These are phyloP conservation scores for Trichopria drosophilae DNA, from an alignment of 2,888 invertebrate species.

Conservation along the genomic window DNA sequence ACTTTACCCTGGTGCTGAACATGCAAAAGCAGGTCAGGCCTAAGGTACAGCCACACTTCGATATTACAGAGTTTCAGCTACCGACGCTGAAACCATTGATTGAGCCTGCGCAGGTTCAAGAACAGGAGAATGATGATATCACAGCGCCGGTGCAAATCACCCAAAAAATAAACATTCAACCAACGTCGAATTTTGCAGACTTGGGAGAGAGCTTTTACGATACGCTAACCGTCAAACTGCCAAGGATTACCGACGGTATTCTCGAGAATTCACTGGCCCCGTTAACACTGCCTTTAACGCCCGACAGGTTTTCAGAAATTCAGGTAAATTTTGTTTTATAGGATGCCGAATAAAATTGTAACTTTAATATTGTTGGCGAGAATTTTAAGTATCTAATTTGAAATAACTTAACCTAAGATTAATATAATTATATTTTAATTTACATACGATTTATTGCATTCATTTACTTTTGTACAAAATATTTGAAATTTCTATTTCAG, in stretches of 20 bases:
- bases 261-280: too few species aligned
- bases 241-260: constrained; percentile 12
- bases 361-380: too few species aligned
- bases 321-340: too few species aligned
- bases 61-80: constrained; percentile 45
- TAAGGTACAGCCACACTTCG: constrained; percentile 33
- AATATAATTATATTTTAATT: too few species aligned
- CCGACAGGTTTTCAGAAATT: too few species aligned
- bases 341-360: too few species aligned
- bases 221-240: constrained; percentile 17
- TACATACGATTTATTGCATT: too few species aligned
- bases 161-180: neutral
- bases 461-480: too few species aligned
- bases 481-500: too few species aligned
- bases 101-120: constrained; percentile 4
- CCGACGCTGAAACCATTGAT: constrained; percentile 25
- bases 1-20: constrained; percentile 47
- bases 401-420: too few species aligned
- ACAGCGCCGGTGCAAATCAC: constrained; percentile 27
- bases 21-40: constrained; percentile 18
- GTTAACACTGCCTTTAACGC: too few species aligned
- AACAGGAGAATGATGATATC: constrained; percentile 1
- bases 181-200: neutral
- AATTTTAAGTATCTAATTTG: too few species aligned
- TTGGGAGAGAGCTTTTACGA: constrained; percentile 9